Conservation (phyloP, 1,140 invertebrate species). For the Ceratoteleas bidentatus region DNA sequence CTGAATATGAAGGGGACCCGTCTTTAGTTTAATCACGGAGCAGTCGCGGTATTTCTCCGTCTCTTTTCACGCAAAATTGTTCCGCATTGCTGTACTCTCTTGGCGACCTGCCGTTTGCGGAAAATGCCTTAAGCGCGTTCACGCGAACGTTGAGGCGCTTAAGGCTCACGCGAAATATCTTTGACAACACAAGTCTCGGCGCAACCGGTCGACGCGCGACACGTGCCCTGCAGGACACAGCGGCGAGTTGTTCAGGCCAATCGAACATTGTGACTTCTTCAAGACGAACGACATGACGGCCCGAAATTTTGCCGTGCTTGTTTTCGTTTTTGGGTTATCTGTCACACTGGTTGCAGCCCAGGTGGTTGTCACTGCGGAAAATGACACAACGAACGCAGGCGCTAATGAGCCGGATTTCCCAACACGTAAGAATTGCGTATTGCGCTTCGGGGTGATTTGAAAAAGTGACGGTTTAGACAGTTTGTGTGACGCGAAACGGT, state of each 20-base stretch:
- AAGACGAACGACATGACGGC: constrained; percentile 35
- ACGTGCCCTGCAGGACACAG: constrained; percentile 18
- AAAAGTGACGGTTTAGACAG: too few species aligned
- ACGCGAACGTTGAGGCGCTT: constrained; percentile 34
- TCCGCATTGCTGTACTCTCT: constrained; percentile 44
- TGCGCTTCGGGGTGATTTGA: background rate
- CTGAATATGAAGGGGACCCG: constrained; percentile 76
- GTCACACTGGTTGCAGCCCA: constrained; percentile 42
- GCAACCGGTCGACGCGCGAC: constrained; percentile 36
- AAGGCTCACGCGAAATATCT: constrained; percentile 42
- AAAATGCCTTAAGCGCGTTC: constrained; percentile 52
- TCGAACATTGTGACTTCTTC: constrained; percentile 18
- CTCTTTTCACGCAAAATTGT: constrained; percentile 62
- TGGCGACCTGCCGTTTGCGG: constrained; percentile 32
- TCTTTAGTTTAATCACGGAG: constrained; percentile 70
- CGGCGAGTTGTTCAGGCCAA: constrained; percentile 8
- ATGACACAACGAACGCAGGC: constrained; percentile 49
- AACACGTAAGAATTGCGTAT: constrained; percentile 73
- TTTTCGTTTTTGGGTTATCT: constrained; percentile 61
- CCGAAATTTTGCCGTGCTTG: constrained; percentile 38
- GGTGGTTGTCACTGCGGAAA: constrained; percentile 59
- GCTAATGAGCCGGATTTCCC: constrained; percentile 74
- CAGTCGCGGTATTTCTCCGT: constrained; percentile 55
- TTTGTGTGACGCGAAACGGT: too few species aligned
- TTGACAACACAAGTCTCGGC: constrained; percentile 39